These are phyloP conservation scores for Phortica okadai DNA, from an alignment of 2,888 invertebrate genomes.

Conservation along the genomic window DNA sequence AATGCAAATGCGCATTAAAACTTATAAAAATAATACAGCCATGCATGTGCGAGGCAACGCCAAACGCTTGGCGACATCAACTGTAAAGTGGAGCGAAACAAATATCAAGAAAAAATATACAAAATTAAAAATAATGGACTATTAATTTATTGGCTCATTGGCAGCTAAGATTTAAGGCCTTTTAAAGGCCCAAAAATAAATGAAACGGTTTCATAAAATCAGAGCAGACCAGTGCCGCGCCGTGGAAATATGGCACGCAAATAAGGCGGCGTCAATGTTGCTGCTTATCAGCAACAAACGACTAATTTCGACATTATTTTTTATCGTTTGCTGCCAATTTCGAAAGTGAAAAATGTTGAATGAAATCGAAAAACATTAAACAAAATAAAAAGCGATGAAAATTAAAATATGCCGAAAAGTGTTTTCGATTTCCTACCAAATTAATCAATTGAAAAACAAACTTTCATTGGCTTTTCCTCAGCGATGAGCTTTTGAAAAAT, in stretches of 20 bases:
- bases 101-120: constrained; percentile 37
- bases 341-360: constrained; percentile 39
- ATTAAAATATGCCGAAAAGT: neutral
- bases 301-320: constrained; percentile 21
- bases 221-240: neutral
- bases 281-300: constrained; percentile 9
- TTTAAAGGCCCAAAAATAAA: constrained; percentile 25
- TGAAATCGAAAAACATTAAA: constrained; percentile 9
- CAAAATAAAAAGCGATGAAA: neutral
- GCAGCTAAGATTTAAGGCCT: constrained; percentile 44
- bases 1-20: constrained; percentile 58
- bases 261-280: neutral
- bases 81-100: constrained; percentile 36
- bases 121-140: constrained; percentile 70
- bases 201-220: constrained; percentile 22
- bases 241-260: neutral
- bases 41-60: neutral
- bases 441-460: constrained; percentile 31
- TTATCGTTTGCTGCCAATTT: constrained; percentile 25
- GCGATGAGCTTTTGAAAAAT: constrained; percentile 37
- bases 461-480: constrained; percentile 11
- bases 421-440: constrained; percentile 3
- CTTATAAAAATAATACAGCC: neutral
- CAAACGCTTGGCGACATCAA: constrained; percentile 60
- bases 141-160: constrained; percentile 63